These are phyloP conservation scores for Astropecten irregularis DNA, from an alignment of 53 echinoderm and acorn worm species.

Conservation along the genomic window DNA sequence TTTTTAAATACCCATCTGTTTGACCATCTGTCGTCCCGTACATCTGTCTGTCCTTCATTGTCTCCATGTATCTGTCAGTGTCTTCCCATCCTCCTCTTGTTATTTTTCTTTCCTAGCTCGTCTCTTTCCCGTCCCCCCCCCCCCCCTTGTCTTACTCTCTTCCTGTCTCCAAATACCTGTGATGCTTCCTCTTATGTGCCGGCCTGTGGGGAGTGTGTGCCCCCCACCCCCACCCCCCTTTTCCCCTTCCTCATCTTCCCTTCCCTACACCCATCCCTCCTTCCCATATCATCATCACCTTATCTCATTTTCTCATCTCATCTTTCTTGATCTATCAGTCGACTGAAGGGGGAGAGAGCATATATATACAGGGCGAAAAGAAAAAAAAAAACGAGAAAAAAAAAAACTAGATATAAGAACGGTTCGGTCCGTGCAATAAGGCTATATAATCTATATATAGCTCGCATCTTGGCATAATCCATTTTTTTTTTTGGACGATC, in stretches of 20 bases:
- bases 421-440: background rate
- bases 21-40: background rate
- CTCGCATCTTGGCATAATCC: constrained; percentile 44
- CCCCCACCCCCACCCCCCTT: background rate
- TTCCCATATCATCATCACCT: background rate
- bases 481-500: no score
- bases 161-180: background rate
- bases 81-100: background rate
- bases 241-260: background rate
- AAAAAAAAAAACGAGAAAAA: no score
- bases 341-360: background rate
- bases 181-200: background rate
- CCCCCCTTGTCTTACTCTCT: background rate
- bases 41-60: background rate
- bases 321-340: background rate
- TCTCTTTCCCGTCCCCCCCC: background rate
- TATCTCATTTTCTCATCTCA: constrained; percentile 14
- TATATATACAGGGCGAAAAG: no score
- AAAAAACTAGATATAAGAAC: no score
- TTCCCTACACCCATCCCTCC: background rate
- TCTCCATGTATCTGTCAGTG: background rate
- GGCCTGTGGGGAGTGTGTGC: background rate
- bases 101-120: background rate
- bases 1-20: background rate
- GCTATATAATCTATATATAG: constrained; percentile 54